Base-by-base conservation (phyloP, 2,113 vertebrate genomes). In the Oreotrochilus melanogaster region DNA sequence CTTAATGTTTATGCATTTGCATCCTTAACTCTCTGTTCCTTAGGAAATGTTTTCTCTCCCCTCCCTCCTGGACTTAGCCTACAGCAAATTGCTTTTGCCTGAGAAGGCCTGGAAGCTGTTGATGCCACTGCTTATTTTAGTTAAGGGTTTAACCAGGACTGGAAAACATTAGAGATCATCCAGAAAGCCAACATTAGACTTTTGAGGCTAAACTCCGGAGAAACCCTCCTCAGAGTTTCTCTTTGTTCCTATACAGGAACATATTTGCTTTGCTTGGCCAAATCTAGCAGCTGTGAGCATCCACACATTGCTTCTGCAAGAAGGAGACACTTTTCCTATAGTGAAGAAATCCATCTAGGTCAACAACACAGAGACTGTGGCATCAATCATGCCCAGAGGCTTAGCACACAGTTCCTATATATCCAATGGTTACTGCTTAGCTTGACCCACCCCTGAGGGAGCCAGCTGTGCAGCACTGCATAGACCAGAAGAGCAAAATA, bases 351-450 rank as follows among this genome's bases (percentile, higher is more conserved):
- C 25, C 14, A 61, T 17, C 33, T 30, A 43, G 47, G 12, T 25
- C 60, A 84, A 24, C 17, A 94, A 15, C 53, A 31, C 23, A 31
- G 43, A 56, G 51, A 19, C 30, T 72, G 70, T 8, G 47, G 22
- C 24, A 11, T 43, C 78, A 64, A 8, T 21, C 5, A 3, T 3
- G 39, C 5, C 4, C 31, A n/a, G 35, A 84, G 10, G 13, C 25
- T 92, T 82, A 58, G 14, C 72, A 53, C 1, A 0, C 13, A 37
- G 15, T 35, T 91, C 56, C 54, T 31, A 4, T 0, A 56, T 4
- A 5, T 61, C 33, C 33, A 48, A 37, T 14, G 24, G 11, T 56
- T 66, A 7, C 47, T 45, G 23, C 39, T 57, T 18, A 83, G 28
- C 23, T 4, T 51, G 51, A 21, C 17, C 16, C 58, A 64, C 65